Conservation (phyloP, 2,888 invertebrate species). For the Callinectes sapidus region DNA sequence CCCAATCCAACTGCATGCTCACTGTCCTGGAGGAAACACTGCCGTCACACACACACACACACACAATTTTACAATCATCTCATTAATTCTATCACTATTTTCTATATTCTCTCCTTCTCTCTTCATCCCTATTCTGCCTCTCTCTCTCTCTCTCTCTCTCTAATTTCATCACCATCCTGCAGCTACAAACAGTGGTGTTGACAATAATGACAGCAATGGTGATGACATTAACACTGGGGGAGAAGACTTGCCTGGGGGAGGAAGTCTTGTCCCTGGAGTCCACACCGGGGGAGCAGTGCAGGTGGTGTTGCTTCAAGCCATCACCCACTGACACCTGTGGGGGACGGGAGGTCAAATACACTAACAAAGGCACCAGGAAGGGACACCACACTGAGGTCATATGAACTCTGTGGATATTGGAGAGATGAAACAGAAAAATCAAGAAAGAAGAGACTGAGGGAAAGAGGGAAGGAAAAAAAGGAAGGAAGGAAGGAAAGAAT, state of each 20-base stretch:
- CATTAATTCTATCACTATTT: too few relatives aligned
- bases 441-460: too few relatives aligned
- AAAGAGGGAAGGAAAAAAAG: too few relatives aligned
- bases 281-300: background rate
- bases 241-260: background rate
- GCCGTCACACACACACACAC: background rate
- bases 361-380: background rate
- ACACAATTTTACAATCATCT: background rate
- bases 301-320: background rate
- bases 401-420: too few relatives aligned
- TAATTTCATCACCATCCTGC: too few relatives aligned
- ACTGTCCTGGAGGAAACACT: background rate
- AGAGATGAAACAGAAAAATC: too few relatives aligned
- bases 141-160: too few relatives aligned
- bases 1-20: background rate
- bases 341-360: background rate
- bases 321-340: background rate
- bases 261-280: background rate
- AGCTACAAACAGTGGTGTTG: too few relatives aligned
- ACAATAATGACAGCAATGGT: background rate
- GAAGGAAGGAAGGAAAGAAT: too few relatives aligned
- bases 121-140: too few relatives aligned
- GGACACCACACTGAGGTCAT: too few relatives aligned
- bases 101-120: too few relatives aligned
- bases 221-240: background rate